phyloP scores from a whole-genome alignment of 2,113 vertebrate species.

The Atlantisia rogersi region DNA sequence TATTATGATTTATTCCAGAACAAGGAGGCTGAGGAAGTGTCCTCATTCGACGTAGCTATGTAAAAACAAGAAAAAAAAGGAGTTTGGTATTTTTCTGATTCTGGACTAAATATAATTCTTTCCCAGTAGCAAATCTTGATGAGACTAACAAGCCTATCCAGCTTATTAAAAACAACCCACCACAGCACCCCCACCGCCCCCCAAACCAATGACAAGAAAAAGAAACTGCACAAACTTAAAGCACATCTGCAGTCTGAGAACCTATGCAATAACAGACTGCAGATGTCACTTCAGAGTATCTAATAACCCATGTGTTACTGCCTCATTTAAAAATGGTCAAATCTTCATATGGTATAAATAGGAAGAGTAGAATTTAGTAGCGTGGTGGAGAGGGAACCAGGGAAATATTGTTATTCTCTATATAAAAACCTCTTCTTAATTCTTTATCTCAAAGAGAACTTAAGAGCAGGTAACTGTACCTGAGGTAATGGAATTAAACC shows the following conservation, averaged over 20 bases:
- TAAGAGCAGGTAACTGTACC: not conserved
- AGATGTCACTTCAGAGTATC: not conserved
- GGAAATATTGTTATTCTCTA: not conserved
- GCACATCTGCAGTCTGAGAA: not conserved
- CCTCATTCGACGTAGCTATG: not conserved
- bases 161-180: not conserved
- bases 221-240: not conserved
- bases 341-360: not conserved
- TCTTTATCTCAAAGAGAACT: not conserved
- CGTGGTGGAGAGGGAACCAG: not conserved
- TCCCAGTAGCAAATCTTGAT: not conserved
- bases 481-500: not conserved
- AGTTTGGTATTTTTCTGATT: not conserved
- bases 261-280: not conserved
- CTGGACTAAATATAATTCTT: not conserved
- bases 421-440: not conserved
- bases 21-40: not conserved
- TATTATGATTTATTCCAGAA: not conserved
- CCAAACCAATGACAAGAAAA: not conserved
- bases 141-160: not conserved
- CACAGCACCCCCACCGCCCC: rapidly evolving
- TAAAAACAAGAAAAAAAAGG: not conserved
- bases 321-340: not conserved
- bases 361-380: not conserved
- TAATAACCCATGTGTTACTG: not conserved